Evolutionary conservation across 2,797 vertebrate species (phyloP), one percentile per base, ranked within the genome.

Genomic region (Ispidina lecontei): DNA sequence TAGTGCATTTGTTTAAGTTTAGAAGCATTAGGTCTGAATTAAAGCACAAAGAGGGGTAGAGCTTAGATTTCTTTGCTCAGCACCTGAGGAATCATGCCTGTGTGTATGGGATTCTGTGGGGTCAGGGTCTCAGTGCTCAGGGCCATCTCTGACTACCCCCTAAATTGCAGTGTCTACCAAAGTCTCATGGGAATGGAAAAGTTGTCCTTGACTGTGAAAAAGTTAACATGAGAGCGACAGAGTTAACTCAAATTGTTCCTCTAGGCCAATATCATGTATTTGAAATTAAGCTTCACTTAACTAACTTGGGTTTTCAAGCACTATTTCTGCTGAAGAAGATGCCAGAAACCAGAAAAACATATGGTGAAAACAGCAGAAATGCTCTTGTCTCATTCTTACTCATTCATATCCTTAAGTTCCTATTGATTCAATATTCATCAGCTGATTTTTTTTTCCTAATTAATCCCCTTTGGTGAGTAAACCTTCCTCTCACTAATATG

Each of bases 71-170:
- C 35, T 10, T 29, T 18, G 26, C 49, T 56, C 14, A 16, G 9
- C 0, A 3, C 19, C n/a, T 41, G 35, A 41, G n/a, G 35, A 14
- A 3, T 3, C n/a, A 23, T 1, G 1, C 26, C 28, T 4, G 20
- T 2, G 0, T 3, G 1, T 5, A 6, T 3, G 19, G 19, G 37
- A 31, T 29, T 33, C 37, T 54, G 26, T 4, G 3, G 39, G 26
- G 11, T 13, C 33, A 9, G 51, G 28, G 4, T 37, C 22, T 37
- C 64, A 5, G 28, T 6, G 49, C 62, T 74, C 62, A 44, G 37
- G 12, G 6, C 21, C 41, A 10, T 29, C 16, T 64, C 73, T 74
- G 29, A 13, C 8, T 4, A 3, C 2, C 17, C 17, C 19, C 16
- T 37, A 10, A 59, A 49, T 2, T 9, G 13, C 51, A 75, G 20